Conservation (phyloP, 2,113 vertebrate species). For the Tragelaphus imberbis region DNA sequence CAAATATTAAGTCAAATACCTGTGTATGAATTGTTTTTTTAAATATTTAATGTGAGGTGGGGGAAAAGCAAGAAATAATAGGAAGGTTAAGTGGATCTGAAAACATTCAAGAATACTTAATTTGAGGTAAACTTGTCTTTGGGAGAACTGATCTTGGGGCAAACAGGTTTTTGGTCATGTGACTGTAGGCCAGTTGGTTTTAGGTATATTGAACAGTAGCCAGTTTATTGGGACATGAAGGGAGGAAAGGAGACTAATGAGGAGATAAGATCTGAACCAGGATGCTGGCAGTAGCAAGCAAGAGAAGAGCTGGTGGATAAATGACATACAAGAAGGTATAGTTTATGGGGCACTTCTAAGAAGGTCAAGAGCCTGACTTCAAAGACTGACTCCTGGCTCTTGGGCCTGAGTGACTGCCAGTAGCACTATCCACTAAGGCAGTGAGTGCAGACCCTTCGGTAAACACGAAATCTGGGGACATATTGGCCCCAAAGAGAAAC, state of each 20-base stretch:
- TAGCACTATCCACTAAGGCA: not conserved
- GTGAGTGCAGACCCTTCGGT: not conserved
- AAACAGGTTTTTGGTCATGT: not conserved
- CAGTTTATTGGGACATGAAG: not conserved
- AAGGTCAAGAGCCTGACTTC: not conserved
- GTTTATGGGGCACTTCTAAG: accelerated
- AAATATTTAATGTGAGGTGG: constrained; percentile 1
- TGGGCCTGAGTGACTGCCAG: not conserved
- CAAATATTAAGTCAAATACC: constrained; percentile 45
- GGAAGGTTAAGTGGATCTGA: not conserved
- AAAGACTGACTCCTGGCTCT: not conserved
- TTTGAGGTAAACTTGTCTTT: constrained; percentile 6
- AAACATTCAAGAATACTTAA: constrained; percentile 28
- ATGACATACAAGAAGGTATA: not conserved
- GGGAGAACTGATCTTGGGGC: not conserved
- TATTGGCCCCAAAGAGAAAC: not conserved
- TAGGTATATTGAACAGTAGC: not conserved
- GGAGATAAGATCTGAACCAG: not conserved
- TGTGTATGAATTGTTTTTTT: constrained; percentile 4
- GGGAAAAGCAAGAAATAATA: not conserved
- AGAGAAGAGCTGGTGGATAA: not conserved
- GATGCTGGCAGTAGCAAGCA: not conserved
- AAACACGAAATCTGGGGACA: not conserved
- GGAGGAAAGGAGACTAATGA: not conserved
- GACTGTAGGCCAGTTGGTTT: not conserved